A percentile compares a stretch with the other conserved stretches of the same genome.
Evolutionary conservation across 2,888 invertebrate genomes (phyloP).

Genomic region (Lasiommata megera): DNA sequence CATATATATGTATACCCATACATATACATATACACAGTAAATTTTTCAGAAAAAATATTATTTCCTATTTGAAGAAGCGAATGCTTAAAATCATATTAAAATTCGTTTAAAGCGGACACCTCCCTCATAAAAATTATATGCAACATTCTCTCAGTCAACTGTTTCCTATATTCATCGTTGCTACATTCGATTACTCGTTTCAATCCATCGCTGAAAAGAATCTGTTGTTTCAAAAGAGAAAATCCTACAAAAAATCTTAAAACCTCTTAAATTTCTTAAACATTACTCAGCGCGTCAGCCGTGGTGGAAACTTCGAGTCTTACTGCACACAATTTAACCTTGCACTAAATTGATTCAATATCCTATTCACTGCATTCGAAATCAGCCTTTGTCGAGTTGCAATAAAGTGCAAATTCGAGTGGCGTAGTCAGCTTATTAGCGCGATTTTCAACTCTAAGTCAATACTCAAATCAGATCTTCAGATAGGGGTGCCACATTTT

Average conservation of each 20-base stretch:
- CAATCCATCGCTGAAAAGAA: neutral
- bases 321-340: constrained; percentile 23
- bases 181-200: too few species aligned
- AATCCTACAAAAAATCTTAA: too few species aligned
- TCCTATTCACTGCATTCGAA: neutral
- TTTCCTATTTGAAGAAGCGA: too few species aligned
- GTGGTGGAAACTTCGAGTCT: constrained; percentile 21
- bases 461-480: constrained; percentile 18
- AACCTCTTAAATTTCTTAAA: neutral
- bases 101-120: too few species aligned
- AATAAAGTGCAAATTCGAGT: constrained; percentile 20
- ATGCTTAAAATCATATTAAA: too few species aligned
- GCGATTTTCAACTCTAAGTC: constrained; percentile 21
- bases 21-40: too few species aligned
- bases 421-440: neutral
- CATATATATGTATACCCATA: too few species aligned
- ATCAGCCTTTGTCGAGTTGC: constrained; percentile 6
- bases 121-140: too few species aligned
- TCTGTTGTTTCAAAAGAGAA: too few species aligned
- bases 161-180: too few species aligned
- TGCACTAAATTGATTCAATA: constrained; percentile 21
- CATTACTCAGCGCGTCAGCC: constrained; percentile 2
- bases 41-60: too few species aligned
- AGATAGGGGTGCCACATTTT: neutral
- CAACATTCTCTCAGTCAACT: too few species aligned